Percentiles rank a stretch among this genome's conserved stretches.
phyloP scores from a whole-genome alignment of 2,797 vertebrate genomes.

The Melanotaenia trifasciata region DNA sequence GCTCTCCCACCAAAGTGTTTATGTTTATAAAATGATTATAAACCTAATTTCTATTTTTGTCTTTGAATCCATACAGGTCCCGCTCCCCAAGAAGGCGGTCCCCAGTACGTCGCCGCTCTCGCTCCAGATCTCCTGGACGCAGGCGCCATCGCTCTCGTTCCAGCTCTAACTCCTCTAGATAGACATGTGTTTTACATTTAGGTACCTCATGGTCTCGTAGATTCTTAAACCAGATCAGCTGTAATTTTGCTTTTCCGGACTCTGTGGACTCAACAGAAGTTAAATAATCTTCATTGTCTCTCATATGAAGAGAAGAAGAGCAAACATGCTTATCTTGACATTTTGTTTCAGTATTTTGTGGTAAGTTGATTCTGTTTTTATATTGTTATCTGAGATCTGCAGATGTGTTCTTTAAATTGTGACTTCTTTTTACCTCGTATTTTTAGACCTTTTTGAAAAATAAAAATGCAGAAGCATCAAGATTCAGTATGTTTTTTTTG shows the following conservation, averaged over 20 bases:
- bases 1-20: not conserved
- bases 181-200: conserved; percentile 58
- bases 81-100: conserved; percentile 93
- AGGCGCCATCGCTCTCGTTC: conserved; percentile 95
- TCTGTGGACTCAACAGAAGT: conserved; percentile 25
- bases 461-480: conserved; percentile 55
- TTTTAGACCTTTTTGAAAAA: conserved; percentile 71
- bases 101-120: conserved; percentile 89
- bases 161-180: conserved; percentile 97
- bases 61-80: conserved; percentile 80
- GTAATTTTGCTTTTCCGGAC: conserved; percentile 18
- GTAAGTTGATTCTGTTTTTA: conserved; percentile 20
- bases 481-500: not conserved
- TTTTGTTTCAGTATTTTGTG: conserved; percentile 32
- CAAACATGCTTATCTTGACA: not conserved
- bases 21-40: no score
- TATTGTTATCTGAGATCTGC: conserved; percentile 25
- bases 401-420: conserved; percentile 41
- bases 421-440: conserved; percentile 53
- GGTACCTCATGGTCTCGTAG: conserved; percentile 7
- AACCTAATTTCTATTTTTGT: not conserved
- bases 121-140: conserved; percentile 93
- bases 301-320: not conserved
- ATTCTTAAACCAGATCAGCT: conserved; percentile 20
- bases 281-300: conserved; percentile 1